These are phyloP conservation scores for Verasper variegatus DNA, from an alignment of 2,113 vertebrate genomes.

Conservation along the genomic window DNA sequence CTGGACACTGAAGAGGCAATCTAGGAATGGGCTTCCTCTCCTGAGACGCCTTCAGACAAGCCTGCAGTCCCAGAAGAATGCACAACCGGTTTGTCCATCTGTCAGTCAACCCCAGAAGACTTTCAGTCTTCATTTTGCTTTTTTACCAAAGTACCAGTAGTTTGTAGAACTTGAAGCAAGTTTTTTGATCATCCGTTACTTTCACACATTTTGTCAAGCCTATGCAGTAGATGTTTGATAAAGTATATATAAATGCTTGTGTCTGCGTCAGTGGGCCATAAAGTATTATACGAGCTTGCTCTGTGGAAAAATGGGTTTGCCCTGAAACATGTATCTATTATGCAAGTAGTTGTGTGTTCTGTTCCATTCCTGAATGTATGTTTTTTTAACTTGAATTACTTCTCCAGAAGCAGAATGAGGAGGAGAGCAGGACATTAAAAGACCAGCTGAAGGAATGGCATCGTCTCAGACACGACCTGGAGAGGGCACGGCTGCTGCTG, in stretches of 20 bases:
- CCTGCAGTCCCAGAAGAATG: conserved; percentile 89
- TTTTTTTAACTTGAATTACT: not conserved
- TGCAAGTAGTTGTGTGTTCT: not conserved
- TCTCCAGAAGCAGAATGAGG: conserved; percentile 89
- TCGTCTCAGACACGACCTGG: conserved; percentile 93
- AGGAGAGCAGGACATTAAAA: conserved; percentile 92
- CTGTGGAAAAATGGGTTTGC: not conserved
- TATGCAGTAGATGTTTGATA: too few relatives aligned
- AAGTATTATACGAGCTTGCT: too few relatives aligned
- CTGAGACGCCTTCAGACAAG: conserved; percentile 93
- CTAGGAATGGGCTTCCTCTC: conserved; percentile 93
- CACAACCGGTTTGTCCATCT: conserved; percentile 87
- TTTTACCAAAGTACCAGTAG: not conserved
- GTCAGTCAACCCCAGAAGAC: conserved; percentile 53
- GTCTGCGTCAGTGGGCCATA: too few relatives aligned
- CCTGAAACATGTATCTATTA: not conserved
- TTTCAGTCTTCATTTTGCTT: conserved; percentile 39
- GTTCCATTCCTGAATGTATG: not conserved
- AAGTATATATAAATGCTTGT: too few relatives aligned
- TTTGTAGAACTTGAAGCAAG: too few relatives aligned
- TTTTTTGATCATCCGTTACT: too few relatives aligned
- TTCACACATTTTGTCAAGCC: too few relatives aligned
- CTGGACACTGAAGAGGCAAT: conserved; percentile 95
- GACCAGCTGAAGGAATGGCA: conserved; percentile 98
- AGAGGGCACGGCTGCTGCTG: conserved; percentile 91